phyloP scores from a whole-genome alignment of 2,113 vertebrate species.

The Daphoenositta chrysoptera region DNA sequence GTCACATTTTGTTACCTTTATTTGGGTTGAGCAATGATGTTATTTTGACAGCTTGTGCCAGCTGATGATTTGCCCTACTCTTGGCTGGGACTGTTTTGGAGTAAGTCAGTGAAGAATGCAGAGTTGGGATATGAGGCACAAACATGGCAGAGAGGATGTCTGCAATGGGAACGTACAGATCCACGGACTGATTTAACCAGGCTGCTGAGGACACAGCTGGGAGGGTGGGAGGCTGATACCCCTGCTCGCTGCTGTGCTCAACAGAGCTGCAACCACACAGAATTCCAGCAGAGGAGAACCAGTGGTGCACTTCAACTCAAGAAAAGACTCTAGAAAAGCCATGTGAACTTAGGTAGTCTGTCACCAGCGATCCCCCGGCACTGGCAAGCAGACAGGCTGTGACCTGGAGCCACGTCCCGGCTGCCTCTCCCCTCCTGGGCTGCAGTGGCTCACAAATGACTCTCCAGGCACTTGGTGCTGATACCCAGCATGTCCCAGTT shows the following conservation, averaged over 20 bases:
- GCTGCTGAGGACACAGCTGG: background rate
- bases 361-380: background rate
- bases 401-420: background rate
- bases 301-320: background rate
- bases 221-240: background rate
- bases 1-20: conserved; percentile 46
- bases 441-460: background rate
- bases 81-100: background rate
- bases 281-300: background rate
- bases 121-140: background rate
- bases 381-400: background rate
- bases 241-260: background rate
- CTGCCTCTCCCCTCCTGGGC: background rate
- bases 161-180: fast-evolving
- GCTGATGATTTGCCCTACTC: background rate
- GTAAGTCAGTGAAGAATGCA: background rate
- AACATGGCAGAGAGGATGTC: background rate
- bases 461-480: background rate
- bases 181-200: background rate
- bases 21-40: background rate
- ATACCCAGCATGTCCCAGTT: background rate
- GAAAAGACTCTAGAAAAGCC: background rate
- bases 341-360: background rate
- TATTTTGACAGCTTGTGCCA: conserved; percentile 1
- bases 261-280: background rate